Percentiles rank a stretch among this genome's conserved stretches.
These are phyloP conservation scores for Aphelenchoides besseyi DNA, from an alignment of 1,140 invertebrate genomes.

Conservation along the genomic window DNA sequence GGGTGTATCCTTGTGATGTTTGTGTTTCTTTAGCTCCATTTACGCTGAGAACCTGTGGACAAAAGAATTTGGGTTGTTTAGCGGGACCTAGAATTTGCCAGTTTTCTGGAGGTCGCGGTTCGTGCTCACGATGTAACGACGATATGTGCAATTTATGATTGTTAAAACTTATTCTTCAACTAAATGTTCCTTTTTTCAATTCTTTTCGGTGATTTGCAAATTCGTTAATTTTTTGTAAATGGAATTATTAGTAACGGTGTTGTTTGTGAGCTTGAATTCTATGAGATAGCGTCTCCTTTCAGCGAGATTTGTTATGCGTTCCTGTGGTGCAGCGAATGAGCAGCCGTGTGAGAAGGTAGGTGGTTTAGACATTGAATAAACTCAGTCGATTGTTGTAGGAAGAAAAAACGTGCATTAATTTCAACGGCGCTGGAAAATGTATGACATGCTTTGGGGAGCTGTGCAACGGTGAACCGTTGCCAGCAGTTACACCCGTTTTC, in stretches of 20 bases:
- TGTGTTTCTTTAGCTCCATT: constrained; percentile 36
- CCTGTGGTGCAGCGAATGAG: not conserved
- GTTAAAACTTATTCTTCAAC: not conserved
- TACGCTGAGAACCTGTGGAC: constrained; percentile 37
- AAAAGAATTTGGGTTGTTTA: constrained; percentile 37
- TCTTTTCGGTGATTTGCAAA: not conserved
- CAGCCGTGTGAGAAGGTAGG: not conserved
- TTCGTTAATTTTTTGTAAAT: not conserved
- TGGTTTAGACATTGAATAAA: not conserved
- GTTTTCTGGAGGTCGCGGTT: constrained; percentile 33
- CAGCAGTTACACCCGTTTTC: not conserved
- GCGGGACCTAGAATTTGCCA: constrained; percentile 42
- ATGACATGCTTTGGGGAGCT: not conserved
- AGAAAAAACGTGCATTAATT: not conserved
- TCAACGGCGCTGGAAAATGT: not conserved
- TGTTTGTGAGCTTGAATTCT: not conserved
- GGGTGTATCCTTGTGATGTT: constrained; percentile 14
- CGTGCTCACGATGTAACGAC: constrained; percentile 29
- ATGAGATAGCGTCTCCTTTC: not conserved
- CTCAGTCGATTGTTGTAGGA: not conserved
- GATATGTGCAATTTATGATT: constrained; percentile 34
- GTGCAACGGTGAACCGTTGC: constrained; percentile 1
- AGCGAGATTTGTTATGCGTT: constrained; percentile 1
- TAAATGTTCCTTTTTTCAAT: not conserved
- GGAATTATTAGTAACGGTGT: not conserved